phyloP scores from a whole-genome alignment of 2,888 invertebrate genomes.

The Halictus quadricinctus region DNA sequence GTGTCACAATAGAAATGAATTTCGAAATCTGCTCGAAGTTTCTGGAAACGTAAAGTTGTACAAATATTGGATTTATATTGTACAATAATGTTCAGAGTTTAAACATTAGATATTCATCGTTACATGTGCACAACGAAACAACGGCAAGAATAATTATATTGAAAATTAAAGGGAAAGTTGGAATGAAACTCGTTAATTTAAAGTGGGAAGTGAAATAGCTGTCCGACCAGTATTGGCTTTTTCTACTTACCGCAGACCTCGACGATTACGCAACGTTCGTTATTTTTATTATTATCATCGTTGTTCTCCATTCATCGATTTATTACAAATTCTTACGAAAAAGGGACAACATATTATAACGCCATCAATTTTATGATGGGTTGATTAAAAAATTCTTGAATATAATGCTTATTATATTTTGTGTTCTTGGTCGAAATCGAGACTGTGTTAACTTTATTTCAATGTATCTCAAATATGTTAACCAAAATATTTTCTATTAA shows the following conservation, averaged over 20 bases:
- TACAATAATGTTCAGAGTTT: not conserved
- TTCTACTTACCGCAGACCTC: not conserved
- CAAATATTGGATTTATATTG: not conserved
- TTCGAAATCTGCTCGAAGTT: too few relatives aligned
- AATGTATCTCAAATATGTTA: not conserved
- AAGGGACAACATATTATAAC: not conserved
- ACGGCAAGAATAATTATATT: not conserved
- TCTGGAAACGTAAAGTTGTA: not conserved
- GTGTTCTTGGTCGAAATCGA: not conserved
- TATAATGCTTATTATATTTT: not conserved
- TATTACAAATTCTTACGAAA: not conserved
- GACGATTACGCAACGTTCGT: not conserved
- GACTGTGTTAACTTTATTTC: not conserved
- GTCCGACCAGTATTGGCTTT: not conserved
- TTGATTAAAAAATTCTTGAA: too few relatives aligned
- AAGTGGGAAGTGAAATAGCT: not conserved
- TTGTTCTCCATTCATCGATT: not conserved
- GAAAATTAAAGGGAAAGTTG: not conserved
- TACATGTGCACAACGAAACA: not conserved
- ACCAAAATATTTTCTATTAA: not conserved
- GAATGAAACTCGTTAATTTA: not conserved
- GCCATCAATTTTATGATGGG: not conserved
- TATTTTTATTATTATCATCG: not conserved
- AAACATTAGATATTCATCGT: too few relatives aligned
- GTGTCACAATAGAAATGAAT: too few relatives aligned